Base-by-base conservation (phyloP, 2,888 invertebrate genomes). In the Eupithecia exiguata region DNA sequence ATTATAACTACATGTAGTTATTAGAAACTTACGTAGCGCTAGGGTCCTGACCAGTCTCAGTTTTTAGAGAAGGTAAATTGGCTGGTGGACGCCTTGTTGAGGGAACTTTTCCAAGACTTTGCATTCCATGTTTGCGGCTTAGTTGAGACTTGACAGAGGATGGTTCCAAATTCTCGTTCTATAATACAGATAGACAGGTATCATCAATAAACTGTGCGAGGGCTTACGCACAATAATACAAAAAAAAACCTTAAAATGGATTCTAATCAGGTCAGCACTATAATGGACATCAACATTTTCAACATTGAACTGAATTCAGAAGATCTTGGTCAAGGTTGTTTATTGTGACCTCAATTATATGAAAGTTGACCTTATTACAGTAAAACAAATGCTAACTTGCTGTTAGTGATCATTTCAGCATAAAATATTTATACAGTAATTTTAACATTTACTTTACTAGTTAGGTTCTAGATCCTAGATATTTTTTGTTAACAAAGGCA, bases 101-200 rank as follows among this genome's bases (percentile, higher is more conserved):
- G 94, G 98, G 98, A 95, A 99, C 98, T 97, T 99, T 99, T 95
- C 99, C 99, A 97, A 99, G 97, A 96, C 97, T 97, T 97, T 99
- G 99, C 97, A 99, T 98, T 96, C 99, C 99, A 99, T 99, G 99
- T 97, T 99, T 99, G 95, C 98, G 98, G 92, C 97, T 97, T 95
- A 97, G 96, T 95, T 97, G 97, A 95, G 96, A 97, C 95, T 98
- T 98, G 88, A 97, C 97, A 92, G 97, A 97, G 89, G 97, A 97
- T 89, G 97, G 97, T 95, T 98, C 98, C 88, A 96, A 97, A 92
- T 97, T 96, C 95, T 97, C 97, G 90, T 97, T 97, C 97, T 97
- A 86, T 71, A 91, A 89, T 70, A 53, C 21, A 70, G 4, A 43
- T 25, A 35, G 14, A 53, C 25, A 35, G 21, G 30, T 35, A 21